Percentiles rank a stretch among this genome's conserved stretches.
Conservation (phyloP, 2,797 vertebrate species). For the Mergus octosetaceus region DNA sequence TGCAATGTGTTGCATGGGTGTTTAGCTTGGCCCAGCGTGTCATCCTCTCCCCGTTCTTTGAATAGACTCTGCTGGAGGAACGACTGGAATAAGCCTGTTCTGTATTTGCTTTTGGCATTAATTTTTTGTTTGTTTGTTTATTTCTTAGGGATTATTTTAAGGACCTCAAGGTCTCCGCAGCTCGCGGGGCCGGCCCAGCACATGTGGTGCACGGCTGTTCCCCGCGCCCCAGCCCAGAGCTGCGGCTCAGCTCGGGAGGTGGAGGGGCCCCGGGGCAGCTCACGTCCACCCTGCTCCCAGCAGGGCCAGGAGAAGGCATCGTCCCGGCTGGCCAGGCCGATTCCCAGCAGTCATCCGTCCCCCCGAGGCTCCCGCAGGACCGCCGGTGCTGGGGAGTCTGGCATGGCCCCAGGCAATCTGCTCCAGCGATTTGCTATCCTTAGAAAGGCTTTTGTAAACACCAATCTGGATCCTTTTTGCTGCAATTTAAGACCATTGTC, state of each 20-base stretch:
- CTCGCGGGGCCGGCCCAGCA: background rate
- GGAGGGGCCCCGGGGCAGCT: background rate
- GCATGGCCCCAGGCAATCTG: constrained; percentile 54
- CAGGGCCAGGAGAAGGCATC: background rate
- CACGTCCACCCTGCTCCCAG: too few relatives aligned
- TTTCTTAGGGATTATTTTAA: constrained; percentile 63
- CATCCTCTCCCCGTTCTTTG: constrained; percentile 50
- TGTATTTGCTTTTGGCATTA: constrained; percentile 53
- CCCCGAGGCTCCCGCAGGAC: background rate
- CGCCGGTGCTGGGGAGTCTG: background rate
- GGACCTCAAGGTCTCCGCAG: constrained; percentile 41
- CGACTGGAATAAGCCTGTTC: constrained; percentile 54
- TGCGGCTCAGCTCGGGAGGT: background rate
- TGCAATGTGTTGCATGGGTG: constrained; percentile 55
- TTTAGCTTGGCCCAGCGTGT: constrained; percentile 66
- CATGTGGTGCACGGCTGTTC: constrained; percentile 18
- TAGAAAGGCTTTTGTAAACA: constrained; percentile 63
- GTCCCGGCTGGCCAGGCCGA: too few relatives aligned
- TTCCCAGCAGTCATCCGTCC: background rate
- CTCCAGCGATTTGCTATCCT: constrained; percentile 40
- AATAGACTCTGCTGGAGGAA: constrained; percentile 53
- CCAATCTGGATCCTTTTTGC: constrained; percentile 52
- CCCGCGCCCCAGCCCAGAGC: background rate
- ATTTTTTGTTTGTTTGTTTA: constrained; percentile 58
- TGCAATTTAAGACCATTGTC: constrained; percentile 55